phyloP scores from a whole-genome alignment of 2,888 invertebrate species.

The Phyllotreta striolata region DNA sequence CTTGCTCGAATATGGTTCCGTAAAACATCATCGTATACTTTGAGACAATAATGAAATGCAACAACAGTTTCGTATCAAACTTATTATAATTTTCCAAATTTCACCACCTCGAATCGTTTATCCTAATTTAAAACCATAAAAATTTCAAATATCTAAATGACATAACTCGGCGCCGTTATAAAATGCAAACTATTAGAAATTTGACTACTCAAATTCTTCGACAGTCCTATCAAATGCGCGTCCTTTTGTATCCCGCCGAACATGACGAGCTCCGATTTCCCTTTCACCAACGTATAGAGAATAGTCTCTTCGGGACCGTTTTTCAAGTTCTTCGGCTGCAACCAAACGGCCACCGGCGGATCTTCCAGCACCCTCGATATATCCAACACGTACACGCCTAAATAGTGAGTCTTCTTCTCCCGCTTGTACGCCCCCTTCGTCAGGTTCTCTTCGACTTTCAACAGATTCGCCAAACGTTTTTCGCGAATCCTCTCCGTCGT shows the following conservation, averaged over 20 bases:
- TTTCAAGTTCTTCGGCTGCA: constrained; percentile 69
- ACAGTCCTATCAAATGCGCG: constrained; percentile 65
- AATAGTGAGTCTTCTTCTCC: constrained; percentile 53
- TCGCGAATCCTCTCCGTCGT: constrained; percentile 70
- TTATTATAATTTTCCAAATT: neutral
- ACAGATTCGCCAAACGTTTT: constrained; percentile 46
- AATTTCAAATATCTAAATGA: constrained; percentile 63
- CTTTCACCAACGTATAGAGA: constrained; percentile 87
- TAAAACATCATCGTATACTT: no score
- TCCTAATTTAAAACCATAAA: neutral
- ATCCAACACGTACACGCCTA: constrained; percentile 87
- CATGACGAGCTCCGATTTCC: constrained; percentile 91
- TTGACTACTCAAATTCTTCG: constrained; percentile 67
- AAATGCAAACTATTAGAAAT: constrained; percentile 82
- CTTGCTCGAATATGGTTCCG: no score
- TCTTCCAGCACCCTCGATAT: constrained; percentile 75
- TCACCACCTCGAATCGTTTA: neutral
- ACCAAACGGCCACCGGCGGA: constrained; percentile 74
- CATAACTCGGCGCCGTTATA: constrained; percentile 75
- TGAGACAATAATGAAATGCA: no score
- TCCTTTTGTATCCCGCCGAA: constrained; percentile 96
- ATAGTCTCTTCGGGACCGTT: constrained; percentile 84
- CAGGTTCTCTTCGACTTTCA: constrained; percentile 46
- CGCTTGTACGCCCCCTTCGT: constrained; percentile 48
- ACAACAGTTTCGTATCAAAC: neutral